Percentiles rank a stretch among this genome's conserved stretches.
Conservation (phyloP, 2,113 vertebrate genomes). For the Podocnemis expansa region DNA sequence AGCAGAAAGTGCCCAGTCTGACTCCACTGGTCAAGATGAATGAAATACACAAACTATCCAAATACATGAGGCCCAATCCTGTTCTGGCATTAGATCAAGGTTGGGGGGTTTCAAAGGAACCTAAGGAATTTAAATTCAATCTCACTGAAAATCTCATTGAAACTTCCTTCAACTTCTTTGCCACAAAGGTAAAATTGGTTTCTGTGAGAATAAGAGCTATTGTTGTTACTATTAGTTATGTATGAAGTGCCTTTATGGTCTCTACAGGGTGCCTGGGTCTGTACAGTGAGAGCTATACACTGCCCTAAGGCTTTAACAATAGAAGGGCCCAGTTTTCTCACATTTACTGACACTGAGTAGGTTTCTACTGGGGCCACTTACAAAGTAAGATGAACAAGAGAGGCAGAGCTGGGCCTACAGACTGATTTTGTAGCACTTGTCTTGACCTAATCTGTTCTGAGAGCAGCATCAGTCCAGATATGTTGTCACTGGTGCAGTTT, state of each 20-base stretch:
- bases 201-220: neutral
- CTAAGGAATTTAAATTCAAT: neutral
- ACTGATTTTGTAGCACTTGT: neutral
- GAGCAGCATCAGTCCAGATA: neutral
- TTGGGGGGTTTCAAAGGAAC: neutral
- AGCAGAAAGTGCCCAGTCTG: neutral
- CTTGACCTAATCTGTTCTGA: neutral
- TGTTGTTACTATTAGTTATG: neutral
- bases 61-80: rapidly evolving
- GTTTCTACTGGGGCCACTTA: neutral
- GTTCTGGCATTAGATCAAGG: neutral
- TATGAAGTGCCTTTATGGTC: neutral
- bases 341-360: neutral
- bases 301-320: neutral
- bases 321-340: neutral
- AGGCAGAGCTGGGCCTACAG: neutral
- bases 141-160: neutral
- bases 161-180: neutral
- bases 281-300: neutral
- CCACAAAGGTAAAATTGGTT: neutral
- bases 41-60: rapidly evolving
- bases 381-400: neutral
- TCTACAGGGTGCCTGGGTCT: neutral
- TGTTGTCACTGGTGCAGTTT: neutral
- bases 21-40: rapidly evolving